Percentiles rank a stretch among this genome's conserved stretches.
Conservation (phyloP, 2,888 invertebrate genomes). For the Smittia aterrima region DNA sequence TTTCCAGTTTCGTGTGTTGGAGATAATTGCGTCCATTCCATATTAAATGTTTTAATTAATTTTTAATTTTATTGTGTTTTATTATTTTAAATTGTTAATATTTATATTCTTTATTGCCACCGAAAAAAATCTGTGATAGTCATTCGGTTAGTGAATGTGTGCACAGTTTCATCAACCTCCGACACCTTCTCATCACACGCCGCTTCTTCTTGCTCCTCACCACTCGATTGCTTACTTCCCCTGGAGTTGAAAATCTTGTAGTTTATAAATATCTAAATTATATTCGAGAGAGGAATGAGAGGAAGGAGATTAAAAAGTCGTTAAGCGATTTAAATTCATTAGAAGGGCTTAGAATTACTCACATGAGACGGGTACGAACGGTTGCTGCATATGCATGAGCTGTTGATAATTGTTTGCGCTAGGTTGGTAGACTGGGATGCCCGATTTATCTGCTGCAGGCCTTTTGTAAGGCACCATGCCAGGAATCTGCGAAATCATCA, state of each 20-base stretch:
- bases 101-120: constrained; percentile 37
- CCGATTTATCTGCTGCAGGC: constrained; percentile 93
- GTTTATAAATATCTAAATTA: constrained; percentile 37
- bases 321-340: neutral
- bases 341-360: constrained; percentile 63
- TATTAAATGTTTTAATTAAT: constrained; percentile 35
- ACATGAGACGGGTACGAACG: constrained; percentile 86
- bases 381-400: constrained; percentile 89
- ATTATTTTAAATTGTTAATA: constrained; percentile 40
- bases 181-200: neutral
- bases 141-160: neutral
- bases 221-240: constrained; percentile 10
- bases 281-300: neutral
- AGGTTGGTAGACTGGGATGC: constrained; percentile 63
- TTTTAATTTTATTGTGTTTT: constrained; percentile 40
- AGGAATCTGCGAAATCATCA: constrained; percentile 55
- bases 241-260: constrained; percentile 37
- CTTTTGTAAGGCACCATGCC: constrained; percentile 91
- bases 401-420: constrained; percentile 69
- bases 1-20: neutral
- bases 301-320: neutral
- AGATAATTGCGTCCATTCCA: constrained; percentile 36
- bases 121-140: constrained; percentile 16
- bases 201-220: neutral
- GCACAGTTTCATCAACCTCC: neutral